Base-by-base conservation (phyloP, 2,888 invertebrate species). In the Cremastinae sp. region DNA sequence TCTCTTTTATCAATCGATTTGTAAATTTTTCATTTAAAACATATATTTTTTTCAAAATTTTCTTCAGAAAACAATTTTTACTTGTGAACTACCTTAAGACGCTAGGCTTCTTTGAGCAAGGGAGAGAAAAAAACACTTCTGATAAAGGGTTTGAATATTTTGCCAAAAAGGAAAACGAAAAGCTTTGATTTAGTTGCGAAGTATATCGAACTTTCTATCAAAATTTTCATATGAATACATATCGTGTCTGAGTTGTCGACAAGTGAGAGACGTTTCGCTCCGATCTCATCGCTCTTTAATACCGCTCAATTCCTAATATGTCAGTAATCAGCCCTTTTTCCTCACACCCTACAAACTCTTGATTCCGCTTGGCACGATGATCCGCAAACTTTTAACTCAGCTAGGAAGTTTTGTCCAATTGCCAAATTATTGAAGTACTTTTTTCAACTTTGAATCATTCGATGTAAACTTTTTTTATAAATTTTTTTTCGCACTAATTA, bases 131-230 rank as follows among this genome's bases (percentile, higher is more conserved):
- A 41, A 18, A 45, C 58, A 69, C 68, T 77, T 56, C 69, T 71
- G 69, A 18, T 37, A 59, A 61, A 74, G 56, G 68, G 62, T 73
- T 74, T 69, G 65, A 79, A 74, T 77, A 80, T 79, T 80, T 65
- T 47, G 55, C 20, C 45, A 39, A 16, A 56, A 70, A 12, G 35
- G 22, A 41, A 77, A 74, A 70, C 55, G 35, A 51, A 68, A 70
- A n/a, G n/a, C n/a, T n/a, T n/a, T n/a, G n/a, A n/a, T n/a, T n/a
- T n/a, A n/a, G n/a, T n/a, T n/a, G n/a, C n/a, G n/a, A 74, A n/a
- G 28, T 28, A 28, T 56, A 69, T 49, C 56, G 16, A 35, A 20
- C 51, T n/a, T 49, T 12, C 9, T 18, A 12, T 18, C 5, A 14
- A 66, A 55, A 28, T 66, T 55, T 55, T n/a, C 35, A 28, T 18